Evolutionary conservation across 2,888 invertebrate species (phyloP).

Genomic region (Drosophila koepferae): DNA sequence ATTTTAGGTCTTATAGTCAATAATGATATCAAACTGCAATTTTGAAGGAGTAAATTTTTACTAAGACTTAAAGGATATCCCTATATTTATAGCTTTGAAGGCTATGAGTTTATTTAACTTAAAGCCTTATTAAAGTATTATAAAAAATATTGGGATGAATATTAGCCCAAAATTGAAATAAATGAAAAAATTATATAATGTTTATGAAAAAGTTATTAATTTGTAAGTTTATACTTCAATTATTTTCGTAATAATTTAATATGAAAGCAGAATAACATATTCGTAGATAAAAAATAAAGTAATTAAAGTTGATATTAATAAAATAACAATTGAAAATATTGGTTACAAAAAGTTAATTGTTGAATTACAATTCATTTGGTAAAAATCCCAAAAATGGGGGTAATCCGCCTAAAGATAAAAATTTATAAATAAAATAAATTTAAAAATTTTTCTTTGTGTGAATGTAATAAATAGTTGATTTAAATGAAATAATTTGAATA

Average conservation of each 20-base stretch:
- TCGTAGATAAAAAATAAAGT: slow-evolving; percentile 86
- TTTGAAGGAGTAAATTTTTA: not conserved
- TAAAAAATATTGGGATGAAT: not conserved
- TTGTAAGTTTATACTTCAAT: not conserved
- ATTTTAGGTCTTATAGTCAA: not conserved
- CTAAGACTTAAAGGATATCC: not conserved
- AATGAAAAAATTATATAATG: not conserved
- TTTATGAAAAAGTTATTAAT: not conserved
- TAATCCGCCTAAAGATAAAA: slow-evolving; percentile 87
- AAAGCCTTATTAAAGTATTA: not conserved
- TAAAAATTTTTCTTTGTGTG: not conserved
- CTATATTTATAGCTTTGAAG: slow-evolving; percentile 2
- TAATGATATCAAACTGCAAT: slow-evolving; percentile 1
- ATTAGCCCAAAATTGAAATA: not conserved
- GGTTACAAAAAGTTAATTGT: slow-evolving; percentile 85
- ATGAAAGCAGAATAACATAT: not conserved
- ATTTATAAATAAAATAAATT: slow-evolving; percentile 79
- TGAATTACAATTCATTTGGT: slow-evolving; percentile 87
- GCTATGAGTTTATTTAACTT: not conserved
- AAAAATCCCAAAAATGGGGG: slow-evolving; percentile 88
- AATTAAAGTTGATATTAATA: slow-evolving; percentile 86
- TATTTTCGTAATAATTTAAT: not conserved
- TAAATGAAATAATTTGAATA: slow-evolving; percentile 86
- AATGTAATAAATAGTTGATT: slow-evolving; percentile 63
- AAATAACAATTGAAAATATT: slow-evolving; percentile 84